phyloP scores from a whole-genome alignment of 1,140 invertebrate species.

The Saccostrea cuccullata region DNA sequence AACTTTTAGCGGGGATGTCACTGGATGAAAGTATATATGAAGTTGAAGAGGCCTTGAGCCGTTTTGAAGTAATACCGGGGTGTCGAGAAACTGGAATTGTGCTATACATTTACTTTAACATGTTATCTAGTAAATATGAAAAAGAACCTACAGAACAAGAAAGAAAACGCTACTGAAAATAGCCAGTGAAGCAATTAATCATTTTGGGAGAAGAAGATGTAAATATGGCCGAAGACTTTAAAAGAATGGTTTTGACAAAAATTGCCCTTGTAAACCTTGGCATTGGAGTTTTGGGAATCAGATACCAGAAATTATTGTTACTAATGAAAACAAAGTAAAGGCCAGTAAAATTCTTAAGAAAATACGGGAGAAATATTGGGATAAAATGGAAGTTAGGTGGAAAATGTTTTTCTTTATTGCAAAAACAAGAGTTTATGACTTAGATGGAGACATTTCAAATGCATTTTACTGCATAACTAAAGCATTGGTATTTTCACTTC shows the following conservation, averaged over 20 bases:
- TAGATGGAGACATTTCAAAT: background rate
- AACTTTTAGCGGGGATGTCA: slow-evolving; percentile 21
- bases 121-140: slow-evolving; percentile 39
- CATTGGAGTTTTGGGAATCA: slow-evolving; percentile 39
- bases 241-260: slow-evolving; percentile 45
- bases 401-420: slow-evolving; percentile 39
- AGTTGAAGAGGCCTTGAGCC: slow-evolving; percentile 33
- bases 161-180: slow-evolving; percentile 14
- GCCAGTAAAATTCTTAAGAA: slow-evolving; percentile 20
- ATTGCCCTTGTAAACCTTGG: slow-evolving; percentile 38
- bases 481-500: background rate
- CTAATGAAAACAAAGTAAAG: slow-evolving; percentile 14
- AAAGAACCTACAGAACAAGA: background rate
- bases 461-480: slow-evolving; percentile 1
- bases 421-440: slow-evolving; percentile 2
- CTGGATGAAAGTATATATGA: slow-evolving; percentile 33
- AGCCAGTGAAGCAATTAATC: slow-evolving; percentile 18
- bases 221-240: slow-evolving; percentile 41
- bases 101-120: slow-evolving; percentile 44
- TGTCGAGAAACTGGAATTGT: slow-evolving; percentile 46
- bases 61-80: slow-evolving; percentile 21
- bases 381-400: slow-evolving; percentile 44
- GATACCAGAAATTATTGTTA: slow-evolving; percentile 12
- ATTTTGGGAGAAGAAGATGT: slow-evolving; percentile 44
- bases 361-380: slow-evolving; percentile 28